Percentiles rank a stretch among this genome's conserved stretches.
These are phyloP conservation scores for Anneissia japonica DNA, from an alignment of 35 echinoderm and acorn worm species.

Conservation along the genomic window DNA sequence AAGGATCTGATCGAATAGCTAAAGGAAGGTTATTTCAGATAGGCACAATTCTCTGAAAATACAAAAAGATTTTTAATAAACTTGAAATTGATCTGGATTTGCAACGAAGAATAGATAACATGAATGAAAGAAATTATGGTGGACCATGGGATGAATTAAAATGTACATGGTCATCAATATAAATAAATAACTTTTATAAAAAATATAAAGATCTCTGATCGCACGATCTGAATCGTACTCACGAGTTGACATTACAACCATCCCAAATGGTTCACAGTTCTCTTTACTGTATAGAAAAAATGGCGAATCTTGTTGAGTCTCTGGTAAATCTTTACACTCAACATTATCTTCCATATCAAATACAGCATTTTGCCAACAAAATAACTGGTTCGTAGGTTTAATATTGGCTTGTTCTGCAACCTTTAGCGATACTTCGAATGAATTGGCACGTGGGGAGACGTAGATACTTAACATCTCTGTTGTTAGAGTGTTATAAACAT, in stretches of 20 bases:
- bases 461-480: slow-evolving; percentile 57
- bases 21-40: too few relatives aligned
- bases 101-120: too few relatives aligned
- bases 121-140: too few relatives aligned
- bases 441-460: not conserved
- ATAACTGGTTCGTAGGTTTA: slow-evolving; percentile 30
- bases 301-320: slow-evolving; percentile 46
- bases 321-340: slow-evolving; percentile 12
- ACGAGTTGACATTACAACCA: slow-evolving; percentile 31
- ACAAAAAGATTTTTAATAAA: too few relatives aligned
- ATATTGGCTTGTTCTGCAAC: slow-evolving; percentile 53
- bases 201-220: too few relatives aligned
- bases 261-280: not conserved
- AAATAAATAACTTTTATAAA: too few relatives aligned
- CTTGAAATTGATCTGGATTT: too few relatives aligned
- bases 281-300: slow-evolving; percentile 42
- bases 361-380: slow-evolving; percentile 30
- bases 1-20: too few relatives aligned
- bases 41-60: too few relatives aligned
- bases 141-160: too few relatives aligned
- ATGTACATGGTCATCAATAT: too few relatives aligned
- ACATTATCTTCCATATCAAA: slow-evolving; percentile 38
- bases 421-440: slow-evolving; percentile 56
- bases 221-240: slow-evolving; percentile 35
- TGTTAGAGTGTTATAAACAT: slow-evolving; percentile 51